Percentiles rank a stretch among this genome's conserved stretches.
These are phyloP conservation scores for Carposina sasakii DNA, from an alignment of 1,140 invertebrate species.

Conservation along the genomic window DNA sequence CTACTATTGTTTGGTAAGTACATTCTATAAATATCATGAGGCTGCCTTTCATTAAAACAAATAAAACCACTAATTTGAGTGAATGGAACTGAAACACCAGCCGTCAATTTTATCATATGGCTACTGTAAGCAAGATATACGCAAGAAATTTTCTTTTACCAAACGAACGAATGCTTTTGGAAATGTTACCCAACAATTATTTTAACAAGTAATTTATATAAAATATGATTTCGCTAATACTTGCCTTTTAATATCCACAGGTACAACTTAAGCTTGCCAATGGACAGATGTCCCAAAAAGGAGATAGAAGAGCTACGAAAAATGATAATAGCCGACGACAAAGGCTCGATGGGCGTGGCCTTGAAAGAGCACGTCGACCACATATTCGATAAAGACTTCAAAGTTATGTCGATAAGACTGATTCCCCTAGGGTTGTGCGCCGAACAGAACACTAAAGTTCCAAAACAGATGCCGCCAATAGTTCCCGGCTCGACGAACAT, in stretches of 20 bases:
- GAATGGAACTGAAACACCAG: too few relatives aligned
- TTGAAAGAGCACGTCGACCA: slow-evolving; percentile 78
- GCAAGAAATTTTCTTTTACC: too few relatives aligned
- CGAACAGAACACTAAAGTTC: slow-evolving; percentile 67
- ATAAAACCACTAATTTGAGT: too few relatives aligned
- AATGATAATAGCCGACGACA: slow-evolving; percentile 79
- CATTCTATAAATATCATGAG: too few relatives aligned
- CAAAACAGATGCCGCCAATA: not conserved
- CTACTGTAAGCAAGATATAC: too few relatives aligned
- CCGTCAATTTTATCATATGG: too few relatives aligned
- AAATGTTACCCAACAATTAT: too few relatives aligned
- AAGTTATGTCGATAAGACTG: slow-evolving; percentile 81
- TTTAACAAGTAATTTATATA: too few relatives aligned
- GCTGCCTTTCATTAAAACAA: too few relatives aligned
- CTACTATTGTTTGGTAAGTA: slow-evolving; percentile 82
- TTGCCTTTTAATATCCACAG: slow-evolving; percentile 24
- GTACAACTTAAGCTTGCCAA: slow-evolving; percentile 69
- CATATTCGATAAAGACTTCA: slow-evolving; percentile 85
- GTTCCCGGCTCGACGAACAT: not conserved
- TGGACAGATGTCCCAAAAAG: slow-evolving; percentile 81
- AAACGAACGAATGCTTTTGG: too few relatives aligned
- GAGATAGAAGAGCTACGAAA: slow-evolving; percentile 81
- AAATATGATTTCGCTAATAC: not conserved
- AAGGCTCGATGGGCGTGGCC: slow-evolving; percentile 52
- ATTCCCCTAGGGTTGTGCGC: slow-evolving; percentile 82